phyloP scores from a whole-genome alignment of 2,113 vertebrate species.

The Brachionichthys hirsutus region DNA sequence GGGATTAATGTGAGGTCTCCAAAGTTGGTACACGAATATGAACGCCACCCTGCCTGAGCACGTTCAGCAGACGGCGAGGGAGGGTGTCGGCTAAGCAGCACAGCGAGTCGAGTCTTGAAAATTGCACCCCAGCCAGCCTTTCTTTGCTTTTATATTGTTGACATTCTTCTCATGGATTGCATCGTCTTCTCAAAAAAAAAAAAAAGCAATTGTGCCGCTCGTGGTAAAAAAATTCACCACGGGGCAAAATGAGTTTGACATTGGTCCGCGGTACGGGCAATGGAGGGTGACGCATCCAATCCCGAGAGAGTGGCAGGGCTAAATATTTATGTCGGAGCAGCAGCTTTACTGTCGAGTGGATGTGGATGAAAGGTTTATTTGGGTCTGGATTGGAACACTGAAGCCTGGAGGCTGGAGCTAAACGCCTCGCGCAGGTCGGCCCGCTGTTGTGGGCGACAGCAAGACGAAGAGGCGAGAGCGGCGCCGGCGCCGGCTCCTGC shows the following conservation, averaged over 20 bases:
- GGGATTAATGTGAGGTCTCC: background rate
- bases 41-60: too few species aligned
- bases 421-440: conserved; percentile 17
- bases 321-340: conserved; percentile 71
- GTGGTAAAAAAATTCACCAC: conserved; percentile 53
- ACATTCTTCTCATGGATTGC: conserved; percentile 27
- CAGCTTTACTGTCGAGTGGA: conserved; percentile 46
- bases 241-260: conserved; percentile 72
- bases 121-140: too few species aligned
- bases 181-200: conserved; percentile 34
- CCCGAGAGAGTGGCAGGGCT: conserved; percentile 66
- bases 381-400: conserved; percentile 50
- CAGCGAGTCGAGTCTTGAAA: too few species aligned
- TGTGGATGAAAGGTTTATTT: conserved; percentile 69
- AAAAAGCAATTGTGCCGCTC: conserved; percentile 46
- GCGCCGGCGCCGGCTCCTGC: background rate
- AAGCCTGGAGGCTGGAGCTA: conserved; percentile 25
- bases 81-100: too few species aligned
- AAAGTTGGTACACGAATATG: too few species aligned
- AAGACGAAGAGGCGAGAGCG: background rate
- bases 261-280: conserved; percentile 65
- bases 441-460: conserved; percentile 6
- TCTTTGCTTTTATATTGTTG: background rate
- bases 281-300: conserved; percentile 77
- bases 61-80: too few species aligned